phyloP scores from a whole-genome alignment of 1,140 invertebrate species.

The Ostrea edulis region DNA sequence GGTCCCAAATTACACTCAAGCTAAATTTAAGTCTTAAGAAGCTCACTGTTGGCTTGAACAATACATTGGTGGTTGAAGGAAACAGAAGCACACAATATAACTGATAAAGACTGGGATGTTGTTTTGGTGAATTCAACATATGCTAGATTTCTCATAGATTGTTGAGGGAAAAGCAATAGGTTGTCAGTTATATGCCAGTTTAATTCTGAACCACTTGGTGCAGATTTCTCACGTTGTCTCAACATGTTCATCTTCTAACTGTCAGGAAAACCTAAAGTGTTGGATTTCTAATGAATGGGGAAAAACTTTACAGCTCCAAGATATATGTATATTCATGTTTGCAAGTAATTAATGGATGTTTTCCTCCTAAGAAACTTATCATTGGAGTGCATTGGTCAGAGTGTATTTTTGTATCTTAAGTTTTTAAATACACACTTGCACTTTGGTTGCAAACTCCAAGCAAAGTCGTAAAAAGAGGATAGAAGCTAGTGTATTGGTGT shows the following conservation, averaged over 20 bases:
- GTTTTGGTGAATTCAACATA: constrained; percentile 28
- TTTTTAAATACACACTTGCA: neutral
- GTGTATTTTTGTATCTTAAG: neutral
- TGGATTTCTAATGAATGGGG: constrained; percentile 20
- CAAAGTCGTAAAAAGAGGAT: neutral
- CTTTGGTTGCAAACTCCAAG: neutral
- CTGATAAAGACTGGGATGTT: constrained; percentile 4
- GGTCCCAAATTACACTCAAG: no score
- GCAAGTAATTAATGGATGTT: constrained; percentile 18
- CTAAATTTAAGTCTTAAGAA: neutral
- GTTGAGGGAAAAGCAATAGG: constrained; percentile 1
- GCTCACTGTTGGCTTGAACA: neutral
- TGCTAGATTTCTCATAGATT: constrained; percentile 35
- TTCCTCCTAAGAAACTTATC: constrained; percentile 21
- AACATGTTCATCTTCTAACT: neutral
- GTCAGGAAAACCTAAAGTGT: neutral
- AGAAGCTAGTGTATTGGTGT: neutral
- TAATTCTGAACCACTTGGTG: neutral
- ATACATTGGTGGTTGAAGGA: neutral
- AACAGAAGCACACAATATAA: neutral
- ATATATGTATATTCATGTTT: constrained; percentile 4
- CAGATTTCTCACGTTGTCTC: neutral
- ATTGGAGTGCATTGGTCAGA: neutral
- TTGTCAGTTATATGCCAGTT: neutral
- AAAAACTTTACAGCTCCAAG: neutral